Base-by-base conservation (phyloP, 2,797 vertebrate genomes). In the Ctenopoma multispine region DNA sequence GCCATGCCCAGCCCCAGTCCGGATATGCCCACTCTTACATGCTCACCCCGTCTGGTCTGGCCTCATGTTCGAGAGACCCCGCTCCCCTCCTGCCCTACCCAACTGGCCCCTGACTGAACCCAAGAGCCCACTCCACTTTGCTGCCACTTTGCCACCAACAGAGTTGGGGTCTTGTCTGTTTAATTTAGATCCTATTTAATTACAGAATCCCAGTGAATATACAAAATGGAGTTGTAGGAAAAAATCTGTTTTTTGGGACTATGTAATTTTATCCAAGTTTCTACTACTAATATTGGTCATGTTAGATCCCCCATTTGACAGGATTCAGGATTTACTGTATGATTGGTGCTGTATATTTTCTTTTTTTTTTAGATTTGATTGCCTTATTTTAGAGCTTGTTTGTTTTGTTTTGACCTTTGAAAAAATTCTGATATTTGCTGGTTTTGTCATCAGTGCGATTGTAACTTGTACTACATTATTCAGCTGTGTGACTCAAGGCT, bases 91-190 rank as follows among this genome's bases (percentile, higher is more conserved):
- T 24, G 46, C 77, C 75, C 67, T 75, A 58, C 69, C 70, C 74
- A 57, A 76, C 81, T 93, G 84, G 82, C 91, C 90, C 76, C 80
- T 87, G 75, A 71, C 83, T 92, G 92, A 91, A 90, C 91, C 87
- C 85, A 66, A 83, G 75, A 81, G 65, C 83, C 72, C 73, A 78
- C 71, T 75, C 84, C 63, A 72, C 77, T 87, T 81, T 80, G 57
- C 82, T 83, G 66, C 80, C 79, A 79, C 88, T 87, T 81, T 88
- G 81, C 84, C 80, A 84, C 85, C 82, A 72, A 83, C 80, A 70
- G 76, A 85, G 86, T 84, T 56, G 63, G 72, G 79, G 81, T 80
- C 83, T 87, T 77, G 79, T 84, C 81, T 86, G 84, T 72, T 92
- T 79, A 84, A 69, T 82, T 86, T 87, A 81, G 77, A 86, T 83